Evolutionary conservation across 1,140 invertebrate genomes (phyloP).

Genomic region (Aphelinus certus): DNA sequence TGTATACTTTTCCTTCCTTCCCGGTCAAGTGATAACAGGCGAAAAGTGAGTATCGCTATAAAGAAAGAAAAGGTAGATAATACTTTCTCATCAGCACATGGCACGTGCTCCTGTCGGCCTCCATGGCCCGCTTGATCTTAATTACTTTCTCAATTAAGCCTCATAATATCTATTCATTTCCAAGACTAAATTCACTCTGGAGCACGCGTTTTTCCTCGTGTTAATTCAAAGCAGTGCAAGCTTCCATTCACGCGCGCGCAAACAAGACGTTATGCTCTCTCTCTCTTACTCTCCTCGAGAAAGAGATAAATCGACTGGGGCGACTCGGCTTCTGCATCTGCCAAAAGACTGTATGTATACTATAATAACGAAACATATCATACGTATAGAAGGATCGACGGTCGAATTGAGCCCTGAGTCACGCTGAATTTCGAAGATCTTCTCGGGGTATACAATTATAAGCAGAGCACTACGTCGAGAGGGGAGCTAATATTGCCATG

Average conservation of each 20-base stretch:
- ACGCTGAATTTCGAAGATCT: too few species aligned
- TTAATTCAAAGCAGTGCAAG: too few species aligned
- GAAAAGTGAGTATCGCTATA: neutral
- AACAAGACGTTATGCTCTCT: too few species aligned
- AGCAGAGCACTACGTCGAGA: neutral
- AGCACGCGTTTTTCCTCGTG: neutral
- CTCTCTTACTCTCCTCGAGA: too few species aligned
- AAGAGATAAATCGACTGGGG: too few species aligned
- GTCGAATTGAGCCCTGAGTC: too few species aligned
- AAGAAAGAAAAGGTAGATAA: slow-evolving; percentile 2
- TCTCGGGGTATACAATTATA: neutral
- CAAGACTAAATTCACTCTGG: slow-evolving; percentile 15
- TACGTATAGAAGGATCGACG: too few species aligned
- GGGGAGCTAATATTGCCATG: slow-evolving; percentile 4
- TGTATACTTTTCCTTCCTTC: neutral
- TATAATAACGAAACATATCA: too few species aligned
- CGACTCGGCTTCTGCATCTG: too few species aligned
- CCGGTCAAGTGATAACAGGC: neutral
- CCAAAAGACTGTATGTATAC: too few species aligned
- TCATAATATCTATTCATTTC: neutral
- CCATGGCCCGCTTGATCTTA: neutral
- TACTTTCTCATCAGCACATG: slow-evolving; percentile 16
- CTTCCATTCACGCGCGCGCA: too few species aligned
- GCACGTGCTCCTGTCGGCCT: neutral
- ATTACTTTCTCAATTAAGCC: slow-evolving; percentile 21